phyloP scores from a whole-genome alignment of 2,113 vertebrate genomes.

The Isurus oxyrinchus region DNA sequence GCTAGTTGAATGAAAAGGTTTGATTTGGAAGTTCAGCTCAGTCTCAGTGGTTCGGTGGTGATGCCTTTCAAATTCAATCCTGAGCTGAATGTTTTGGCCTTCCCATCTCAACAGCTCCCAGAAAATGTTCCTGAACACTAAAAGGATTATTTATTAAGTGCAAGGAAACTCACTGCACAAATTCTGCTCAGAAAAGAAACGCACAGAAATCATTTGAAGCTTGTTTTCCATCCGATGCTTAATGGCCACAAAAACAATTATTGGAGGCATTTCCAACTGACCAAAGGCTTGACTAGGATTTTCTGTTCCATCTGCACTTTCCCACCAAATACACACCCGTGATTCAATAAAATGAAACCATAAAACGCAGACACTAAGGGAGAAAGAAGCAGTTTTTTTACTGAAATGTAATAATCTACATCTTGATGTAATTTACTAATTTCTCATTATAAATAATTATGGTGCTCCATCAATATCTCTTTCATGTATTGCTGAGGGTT shows the following conservation, averaged over 20 bases:
- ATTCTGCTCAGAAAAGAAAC: neutral
- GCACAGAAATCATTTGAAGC: neutral
- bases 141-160: neutral
- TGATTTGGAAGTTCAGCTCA: neutral
- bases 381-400: neutral
- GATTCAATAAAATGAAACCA: neutral
- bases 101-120: neutral
- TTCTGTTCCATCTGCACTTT: neutral
- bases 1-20: neutral
- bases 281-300: neutral
- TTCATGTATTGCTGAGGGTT: neutral
- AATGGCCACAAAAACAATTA: neutral
- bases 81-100: neutral
- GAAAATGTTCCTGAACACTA: neutral
- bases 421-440: neutral
- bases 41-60: neutral
- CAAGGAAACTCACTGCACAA: neutral
- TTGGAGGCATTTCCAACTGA: neutral
- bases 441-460: neutral
- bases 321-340: neutral
- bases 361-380: neutral
- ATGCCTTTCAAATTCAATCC: neutral
- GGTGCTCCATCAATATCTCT: neutral
- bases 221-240: neutral
- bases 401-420: neutral